phyloP scores from a whole-genome alignment of 2,888 invertebrate genomes.

The Standfussiana lucernea region DNA sequence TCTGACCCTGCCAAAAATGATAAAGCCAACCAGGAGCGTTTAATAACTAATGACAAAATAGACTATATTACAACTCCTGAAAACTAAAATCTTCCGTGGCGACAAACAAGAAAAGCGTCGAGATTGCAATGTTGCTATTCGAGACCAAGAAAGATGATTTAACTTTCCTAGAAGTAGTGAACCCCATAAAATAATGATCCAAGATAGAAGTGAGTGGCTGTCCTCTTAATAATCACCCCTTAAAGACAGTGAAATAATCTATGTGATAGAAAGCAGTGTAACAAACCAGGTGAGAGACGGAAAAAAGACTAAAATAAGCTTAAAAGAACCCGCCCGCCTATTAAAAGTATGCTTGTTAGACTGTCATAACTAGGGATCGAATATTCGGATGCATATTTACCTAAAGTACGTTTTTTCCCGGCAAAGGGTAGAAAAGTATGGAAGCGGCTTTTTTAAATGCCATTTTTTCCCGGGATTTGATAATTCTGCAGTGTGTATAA shows the following conservation, averaged over 20 bases:
- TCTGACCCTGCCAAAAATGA: too few species aligned
- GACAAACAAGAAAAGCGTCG: neutral
- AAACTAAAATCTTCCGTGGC: neutral
- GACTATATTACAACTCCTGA: neutral
- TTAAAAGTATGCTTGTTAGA: neutral
- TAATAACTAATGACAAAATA: neutral
- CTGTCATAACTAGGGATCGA: neutral
- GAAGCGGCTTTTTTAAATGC: too few species aligned
- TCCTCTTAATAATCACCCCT: neutral
- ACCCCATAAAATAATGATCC: neutral
- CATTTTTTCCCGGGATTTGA: too few species aligned
- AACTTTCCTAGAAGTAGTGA: neutral
- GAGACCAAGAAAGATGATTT: neutral
- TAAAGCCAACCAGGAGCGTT: neutral
- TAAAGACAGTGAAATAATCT: neutral
- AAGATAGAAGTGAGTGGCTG: fast-evolving
- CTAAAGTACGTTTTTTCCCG: too few species aligned
- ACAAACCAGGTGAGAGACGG: neutral
- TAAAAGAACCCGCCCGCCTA: neutral
- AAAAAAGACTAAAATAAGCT: neutral
- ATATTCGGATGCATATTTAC: too few species aligned
- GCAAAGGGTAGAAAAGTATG: too few species aligned
- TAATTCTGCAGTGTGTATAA: too few species aligned
- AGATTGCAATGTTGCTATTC: neutral
- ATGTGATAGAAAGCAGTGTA: neutral